phyloP scores from a whole-genome alignment of 1,140 invertebrate genomes.

The Megalopta genalis region DNA sequence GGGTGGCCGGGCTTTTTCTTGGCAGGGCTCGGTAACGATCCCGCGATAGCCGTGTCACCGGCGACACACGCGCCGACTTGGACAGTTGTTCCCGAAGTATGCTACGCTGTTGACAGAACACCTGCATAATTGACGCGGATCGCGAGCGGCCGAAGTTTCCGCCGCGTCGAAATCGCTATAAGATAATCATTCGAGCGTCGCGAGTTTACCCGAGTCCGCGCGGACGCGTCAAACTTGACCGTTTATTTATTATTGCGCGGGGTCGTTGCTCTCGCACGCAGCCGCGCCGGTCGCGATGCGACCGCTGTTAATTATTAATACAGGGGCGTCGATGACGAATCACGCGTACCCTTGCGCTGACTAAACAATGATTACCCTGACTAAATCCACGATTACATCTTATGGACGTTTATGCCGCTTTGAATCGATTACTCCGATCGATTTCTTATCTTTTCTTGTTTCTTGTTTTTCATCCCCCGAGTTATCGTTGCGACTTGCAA shows the following conservation, averaged over 20 bases:
- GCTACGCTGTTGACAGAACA: not conserved
- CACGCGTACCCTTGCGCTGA: too few relatives aligned
- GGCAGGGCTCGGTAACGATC: not conserved
- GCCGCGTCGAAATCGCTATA: conserved; percentile 27
- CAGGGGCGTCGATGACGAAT: too few relatives aligned
- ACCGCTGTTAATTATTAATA: too few relatives aligned
- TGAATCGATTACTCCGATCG: too few relatives aligned
- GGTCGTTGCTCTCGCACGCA: not conserved
- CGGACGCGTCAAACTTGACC: not conserved
- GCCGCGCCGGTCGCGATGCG: too few relatives aligned
- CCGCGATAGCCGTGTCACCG: not conserved
- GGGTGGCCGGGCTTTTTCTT: not conserved
- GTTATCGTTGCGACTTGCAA: too few relatives aligned
- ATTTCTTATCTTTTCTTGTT: too few relatives aligned
- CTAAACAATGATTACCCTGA: too few relatives aligned
- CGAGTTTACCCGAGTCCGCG: not conserved
- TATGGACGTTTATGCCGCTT: too few relatives aligned
- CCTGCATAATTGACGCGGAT: conserved; percentile 4
- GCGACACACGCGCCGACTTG: not conserved
- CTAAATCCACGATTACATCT: too few relatives aligned
- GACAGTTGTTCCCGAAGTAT: not conserved
- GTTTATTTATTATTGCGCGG: not conserved
- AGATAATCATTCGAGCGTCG: conserved; percentile 34
- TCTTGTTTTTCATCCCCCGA: too few relatives aligned
- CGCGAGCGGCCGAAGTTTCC: not conserved